phyloP scores from a whole-genome alignment of 2,888 invertebrate genomes.

The Philereme vetulata region DNA sequence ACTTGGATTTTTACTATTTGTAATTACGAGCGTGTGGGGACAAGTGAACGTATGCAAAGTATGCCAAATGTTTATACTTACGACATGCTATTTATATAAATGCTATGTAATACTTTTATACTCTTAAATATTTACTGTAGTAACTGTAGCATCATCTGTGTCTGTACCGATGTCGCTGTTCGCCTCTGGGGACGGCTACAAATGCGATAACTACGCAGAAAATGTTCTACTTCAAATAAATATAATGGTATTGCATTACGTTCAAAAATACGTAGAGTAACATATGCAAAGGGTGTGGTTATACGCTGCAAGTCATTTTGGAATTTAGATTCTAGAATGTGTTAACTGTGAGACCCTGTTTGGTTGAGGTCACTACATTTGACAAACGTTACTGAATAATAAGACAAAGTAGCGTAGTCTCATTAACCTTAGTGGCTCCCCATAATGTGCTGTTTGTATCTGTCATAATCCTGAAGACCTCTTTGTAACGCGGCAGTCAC shows the following conservation, averaged over 20 bases:
- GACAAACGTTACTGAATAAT: too few species aligned
- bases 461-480: too few species aligned
- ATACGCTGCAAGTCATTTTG: slow-evolving; percentile 1
- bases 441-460: too few species aligned
- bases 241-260: slow-evolving; percentile 27
- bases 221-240: slow-evolving; percentile 35
- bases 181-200: slow-evolving; percentile 34
- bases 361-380: too few species aligned
- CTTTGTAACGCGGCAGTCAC: too few species aligned
- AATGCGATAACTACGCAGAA: slow-evolving; percentile 40
- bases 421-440: too few species aligned
- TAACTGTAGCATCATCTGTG: slow-evolving; percentile 19
- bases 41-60: too few species aligned
- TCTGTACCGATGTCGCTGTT: slow-evolving; percentile 24
- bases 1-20: too few species aligned
- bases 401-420: too few species aligned
- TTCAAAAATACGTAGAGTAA: slow-evolving; percentile 18
- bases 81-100: not conserved
- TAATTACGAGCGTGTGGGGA: too few species aligned
- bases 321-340: slow-evolving; percentile 42
- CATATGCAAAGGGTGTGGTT: not conserved
- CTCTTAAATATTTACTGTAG: slow-evolving; percentile 7
- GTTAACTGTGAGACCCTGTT: too few species aligned
- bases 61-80: not conserved
- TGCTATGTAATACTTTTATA: not conserved